A percentile compares a stretch with the other conserved stretches of the same genome.
Conservation (phyloP, 1,140 invertebrate species). For the Plectrocnemia conspersa region DNA sequence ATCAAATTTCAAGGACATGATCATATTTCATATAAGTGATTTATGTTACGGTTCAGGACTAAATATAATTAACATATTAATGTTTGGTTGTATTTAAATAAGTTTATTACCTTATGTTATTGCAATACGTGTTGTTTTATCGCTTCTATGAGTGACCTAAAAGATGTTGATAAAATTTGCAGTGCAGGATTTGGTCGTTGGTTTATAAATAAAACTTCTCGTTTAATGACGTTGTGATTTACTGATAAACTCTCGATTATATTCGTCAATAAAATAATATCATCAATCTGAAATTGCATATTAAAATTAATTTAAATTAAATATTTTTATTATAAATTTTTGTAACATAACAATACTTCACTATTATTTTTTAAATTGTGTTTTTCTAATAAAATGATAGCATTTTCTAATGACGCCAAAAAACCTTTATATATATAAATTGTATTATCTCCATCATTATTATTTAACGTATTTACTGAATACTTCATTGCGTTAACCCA, state of each 20-base stretch:
- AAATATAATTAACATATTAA: too few species aligned
- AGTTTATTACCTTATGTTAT: not conserved
- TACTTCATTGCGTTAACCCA: too few species aligned
- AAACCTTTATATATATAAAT: too few species aligned
- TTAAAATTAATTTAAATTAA: not conserved
- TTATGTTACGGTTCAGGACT: too few species aligned
- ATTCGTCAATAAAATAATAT: not conserved
- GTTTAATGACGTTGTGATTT: not conserved
- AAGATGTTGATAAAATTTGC: slow-evolving; percentile 23
- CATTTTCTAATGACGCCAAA: too few species aligned
- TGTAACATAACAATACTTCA: too few species aligned
- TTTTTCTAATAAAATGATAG: too few species aligned
- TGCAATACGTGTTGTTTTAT: not conserved
- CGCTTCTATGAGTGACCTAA: slow-evolving; percentile 26
- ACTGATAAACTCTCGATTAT: slow-evolving; percentile 1
- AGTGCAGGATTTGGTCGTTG: slow-evolving; percentile 13
- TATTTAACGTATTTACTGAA: too few species aligned
- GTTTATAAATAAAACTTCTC: not conserved
- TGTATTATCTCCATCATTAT: too few species aligned
- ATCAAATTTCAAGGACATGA: not conserved
- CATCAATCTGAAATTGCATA: not conserved
- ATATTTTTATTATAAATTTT: not conserved
- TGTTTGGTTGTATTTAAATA: too few species aligned
- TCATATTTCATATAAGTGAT: not conserved
- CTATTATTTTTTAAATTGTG: too few species aligned